Evolutionary conservation across 2,888 invertebrate genomes (phyloP).

Genomic region (Emmelina monodactyla): DNA sequence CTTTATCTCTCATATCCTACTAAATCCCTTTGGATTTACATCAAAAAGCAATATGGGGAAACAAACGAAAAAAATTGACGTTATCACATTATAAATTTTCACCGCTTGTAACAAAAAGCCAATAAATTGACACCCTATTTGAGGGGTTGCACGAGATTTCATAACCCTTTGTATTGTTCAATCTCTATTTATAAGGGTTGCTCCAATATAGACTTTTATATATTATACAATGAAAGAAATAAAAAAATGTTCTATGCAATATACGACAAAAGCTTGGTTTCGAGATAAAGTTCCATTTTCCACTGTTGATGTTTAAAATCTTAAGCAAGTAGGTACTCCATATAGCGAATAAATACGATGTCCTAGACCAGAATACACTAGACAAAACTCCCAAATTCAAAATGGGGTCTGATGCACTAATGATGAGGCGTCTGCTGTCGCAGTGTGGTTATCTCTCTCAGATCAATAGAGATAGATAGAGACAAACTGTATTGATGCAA

Average conservation of each 20-base stretch:
- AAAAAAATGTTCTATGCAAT: background rate
- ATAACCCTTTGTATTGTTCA: background rate
- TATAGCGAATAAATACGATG: no score
- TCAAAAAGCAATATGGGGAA: slow-evolving; percentile 18
- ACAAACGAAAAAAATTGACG: slow-evolving; percentile 34
- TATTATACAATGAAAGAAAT: background rate
- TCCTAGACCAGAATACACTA: no score
- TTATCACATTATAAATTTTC: slow-evolving; percentile 60
- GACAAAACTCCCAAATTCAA: background rate
- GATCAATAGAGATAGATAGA: background rate
- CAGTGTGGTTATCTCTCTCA: background rate
- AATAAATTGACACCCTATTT: slow-evolving; percentile 55
- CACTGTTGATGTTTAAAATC: background rate
- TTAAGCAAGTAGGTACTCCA: background rate
- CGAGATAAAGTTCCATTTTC: background rate
- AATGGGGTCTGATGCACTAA: background rate
- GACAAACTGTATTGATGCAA: background rate
- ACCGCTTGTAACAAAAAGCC: slow-evolving; percentile 44
- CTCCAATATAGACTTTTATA: no score
- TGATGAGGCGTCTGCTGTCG: background rate
- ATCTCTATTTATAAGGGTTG: no score
- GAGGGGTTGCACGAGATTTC: slow-evolving; percentile 6
- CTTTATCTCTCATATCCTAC: no score
- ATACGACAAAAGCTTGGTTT: background rate
- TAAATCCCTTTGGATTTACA: slow-evolving; percentile 11